Base-by-base conservation (phyloP, 2,888 invertebrate genomes). In the Aphodius sticticus region DNA sequence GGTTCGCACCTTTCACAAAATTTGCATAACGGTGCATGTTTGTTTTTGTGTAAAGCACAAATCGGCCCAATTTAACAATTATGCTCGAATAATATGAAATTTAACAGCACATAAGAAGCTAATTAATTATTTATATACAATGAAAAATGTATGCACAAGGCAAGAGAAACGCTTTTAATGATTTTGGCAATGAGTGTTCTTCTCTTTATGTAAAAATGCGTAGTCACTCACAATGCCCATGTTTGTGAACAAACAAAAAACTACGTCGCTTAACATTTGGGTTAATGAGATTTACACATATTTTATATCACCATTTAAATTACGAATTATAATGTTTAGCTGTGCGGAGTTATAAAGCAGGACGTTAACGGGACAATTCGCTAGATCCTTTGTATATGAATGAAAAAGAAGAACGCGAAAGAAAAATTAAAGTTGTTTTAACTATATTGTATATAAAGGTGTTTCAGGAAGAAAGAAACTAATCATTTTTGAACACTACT, bases 11-110 rank as follows among this genome's bases (percentile, higher is more conserved):
- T 53, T 53, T 53, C 53, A 53, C 53, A 53, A 53, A 53, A 53
- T 53, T 53, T 53, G 53, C 53, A 53, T 53, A 53, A 53, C 53
- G 53, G 53, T 53, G 53, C 53, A 53, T 53, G 53, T 53, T 53
- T 53, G 1, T 53, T 53, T 53, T 53, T 53, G 12, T 53, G 7
- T 53, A 53, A 53, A 53, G 53, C 9, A 53, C 12, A 53, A 53
- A 53, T 2, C 1, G 12, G 12, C 1, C 53, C 53, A 53, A 53
- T 9, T 12, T 53, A 12, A 9, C 7, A 9, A 53, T 53, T 53
- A 53, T 53, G 7, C 12, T 53, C 53, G 9, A 53, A 12, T 53
- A 12, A 53, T 9, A 53, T 53, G 9, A 53, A 53, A 53, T 53
- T 53, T 53, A 53, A 53, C 53, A 53, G 12, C 53, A 12, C 4